Conservation (phyloP, 2,888 invertebrate species). For the Icerya purchasi region DNA sequence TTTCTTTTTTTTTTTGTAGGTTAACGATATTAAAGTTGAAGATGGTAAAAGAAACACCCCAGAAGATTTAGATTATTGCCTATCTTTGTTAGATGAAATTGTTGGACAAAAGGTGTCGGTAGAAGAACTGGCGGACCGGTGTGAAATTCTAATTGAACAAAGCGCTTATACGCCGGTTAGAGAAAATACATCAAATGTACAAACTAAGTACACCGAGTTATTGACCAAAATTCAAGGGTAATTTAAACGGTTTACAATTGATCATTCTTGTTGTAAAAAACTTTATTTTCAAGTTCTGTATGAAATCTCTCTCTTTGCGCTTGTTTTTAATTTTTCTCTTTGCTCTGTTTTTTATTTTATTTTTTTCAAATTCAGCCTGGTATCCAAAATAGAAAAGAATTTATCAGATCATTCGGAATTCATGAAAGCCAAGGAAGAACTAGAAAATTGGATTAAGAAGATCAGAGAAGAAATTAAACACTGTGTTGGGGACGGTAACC, state of each 20-base stretch:
- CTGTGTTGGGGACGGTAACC: slow-evolving; percentile 60
- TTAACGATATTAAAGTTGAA: slow-evolving; percentile 10
- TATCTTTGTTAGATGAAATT: slow-evolving; percentile 52
- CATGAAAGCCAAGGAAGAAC: slow-evolving; percentile 59
- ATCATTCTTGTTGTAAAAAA: background rate
- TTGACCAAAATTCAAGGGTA: slow-evolving; percentile 52
- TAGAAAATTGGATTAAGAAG: slow-evolving; percentile 61
- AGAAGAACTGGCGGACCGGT: slow-evolving; percentile 67
- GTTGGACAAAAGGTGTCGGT: slow-evolving; percentile 49
- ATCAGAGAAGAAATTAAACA: slow-evolving; percentile 63
- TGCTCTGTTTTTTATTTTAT: slow-evolving; percentile 2
- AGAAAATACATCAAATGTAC: slow-evolving; percentile 64
- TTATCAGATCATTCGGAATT: slow-evolving; percentile 79
- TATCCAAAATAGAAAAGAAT: slow-evolving; percentile 72
- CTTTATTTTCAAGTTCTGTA: background rate
- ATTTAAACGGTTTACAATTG: no score
- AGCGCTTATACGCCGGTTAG: slow-evolving; percentile 66
- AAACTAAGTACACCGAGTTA: slow-evolving; percentile 57
- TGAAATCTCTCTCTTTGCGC: background rate
- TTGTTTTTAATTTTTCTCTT: background rate
- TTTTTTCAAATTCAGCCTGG: slow-evolving; percentile 28
- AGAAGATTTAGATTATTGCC: slow-evolving; percentile 50
- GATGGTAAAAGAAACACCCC: slow-evolving; percentile 45
- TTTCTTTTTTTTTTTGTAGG: background rate
- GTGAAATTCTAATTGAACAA: slow-evolving; percentile 66